Evolutionary conservation across 2,797 vertebrate genomes (phyloP).

Genomic region (Distichodus sexfasciatus): DNA sequence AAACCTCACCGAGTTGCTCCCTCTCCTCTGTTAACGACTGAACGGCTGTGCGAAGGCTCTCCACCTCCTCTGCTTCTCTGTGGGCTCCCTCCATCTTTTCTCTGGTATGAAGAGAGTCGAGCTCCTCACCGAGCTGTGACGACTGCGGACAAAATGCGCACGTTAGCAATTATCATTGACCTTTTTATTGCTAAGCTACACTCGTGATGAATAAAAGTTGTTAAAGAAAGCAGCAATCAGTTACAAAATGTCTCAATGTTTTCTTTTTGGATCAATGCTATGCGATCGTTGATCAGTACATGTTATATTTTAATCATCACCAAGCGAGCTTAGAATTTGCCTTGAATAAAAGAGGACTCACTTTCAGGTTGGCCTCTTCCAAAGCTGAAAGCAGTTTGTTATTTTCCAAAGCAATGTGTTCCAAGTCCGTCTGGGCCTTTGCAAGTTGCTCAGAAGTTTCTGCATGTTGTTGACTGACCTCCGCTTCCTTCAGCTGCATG

Average conservation of each 20-base stretch:
- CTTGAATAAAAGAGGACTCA: background rate
- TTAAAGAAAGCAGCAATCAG: background rate
- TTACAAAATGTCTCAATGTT: background rate
- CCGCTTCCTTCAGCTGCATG: constrained; percentile 36
- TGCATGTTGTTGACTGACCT: constrained; percentile 39
- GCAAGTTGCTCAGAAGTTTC: constrained; percentile 44
- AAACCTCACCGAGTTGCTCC: constrained; percentile 66
- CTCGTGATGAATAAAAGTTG: background rate
- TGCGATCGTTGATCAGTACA: too few relatives aligned
- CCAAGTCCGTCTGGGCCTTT: constrained; percentile 48
- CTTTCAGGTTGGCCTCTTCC: constrained; percentile 15
- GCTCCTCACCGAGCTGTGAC: constrained; percentile 31
- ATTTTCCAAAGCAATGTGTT: constrained; percentile 1
- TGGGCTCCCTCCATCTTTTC: constrained; percentile 24
- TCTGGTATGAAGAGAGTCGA: constrained; percentile 40
- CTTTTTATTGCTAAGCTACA: too few relatives aligned
- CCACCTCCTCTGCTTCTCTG: constrained; percentile 40
- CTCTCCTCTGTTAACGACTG: constrained; percentile 68
- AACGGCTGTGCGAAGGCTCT: constrained; percentile 57
- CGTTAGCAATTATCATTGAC: too few relatives aligned
- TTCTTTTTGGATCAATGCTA: too few relatives aligned
- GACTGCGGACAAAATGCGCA: constrained; percentile 9
- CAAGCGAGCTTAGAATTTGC: too few relatives aligned
- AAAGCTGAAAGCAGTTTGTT: background rate
- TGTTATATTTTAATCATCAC: too few relatives aligned